Conservation (phyloP, 2,113 vertebrate species). For the Girardinichthys multiradiatus region DNA sequence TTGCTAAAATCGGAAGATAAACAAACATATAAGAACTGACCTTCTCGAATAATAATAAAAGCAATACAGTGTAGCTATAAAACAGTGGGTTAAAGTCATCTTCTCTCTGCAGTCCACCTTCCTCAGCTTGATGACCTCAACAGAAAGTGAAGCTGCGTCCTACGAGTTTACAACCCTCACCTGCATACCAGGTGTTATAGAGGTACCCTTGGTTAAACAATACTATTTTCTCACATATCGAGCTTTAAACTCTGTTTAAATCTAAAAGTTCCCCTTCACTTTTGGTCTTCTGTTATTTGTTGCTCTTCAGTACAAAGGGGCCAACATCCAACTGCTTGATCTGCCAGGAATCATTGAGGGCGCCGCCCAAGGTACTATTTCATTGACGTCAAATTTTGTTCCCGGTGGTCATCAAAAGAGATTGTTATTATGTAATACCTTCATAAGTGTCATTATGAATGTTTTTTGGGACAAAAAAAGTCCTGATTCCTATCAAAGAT, state of each 20-base stretch:
- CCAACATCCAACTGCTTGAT: conserved; percentile 97
- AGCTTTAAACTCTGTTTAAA: background rate
- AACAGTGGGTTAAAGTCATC: background rate
- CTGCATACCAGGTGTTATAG: conserved; percentile 97
- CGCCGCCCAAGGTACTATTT: conserved; percentile 90
- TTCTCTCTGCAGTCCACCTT: conserved; percentile 91
- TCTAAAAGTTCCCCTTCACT: background rate
- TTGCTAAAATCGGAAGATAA: too few relatives aligned
- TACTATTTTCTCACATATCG: background rate
- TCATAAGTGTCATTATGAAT: background rate
- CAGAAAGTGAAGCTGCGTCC: conserved; percentile 93
- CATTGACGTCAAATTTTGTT: background rate
- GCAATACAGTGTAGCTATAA: background rate
- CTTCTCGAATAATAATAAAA: too few relatives aligned
- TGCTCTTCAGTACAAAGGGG: conserved; percentile 92
- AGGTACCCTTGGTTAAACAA: conserved; percentile 74
- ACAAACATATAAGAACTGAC: too few relatives aligned
- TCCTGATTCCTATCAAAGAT: background rate
- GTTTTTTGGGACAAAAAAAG: background rate
- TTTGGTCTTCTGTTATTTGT: background rate
- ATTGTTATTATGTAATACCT: background rate
- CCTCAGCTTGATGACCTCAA: conserved; percentile 96
- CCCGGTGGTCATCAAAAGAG: background rate
- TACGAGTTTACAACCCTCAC: conserved; percentile 99
- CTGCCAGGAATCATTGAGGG: conserved; percentile 99